Conservation (phyloP, 2,888 invertebrate species). For the Zhuqinia jingwanae region DNA sequence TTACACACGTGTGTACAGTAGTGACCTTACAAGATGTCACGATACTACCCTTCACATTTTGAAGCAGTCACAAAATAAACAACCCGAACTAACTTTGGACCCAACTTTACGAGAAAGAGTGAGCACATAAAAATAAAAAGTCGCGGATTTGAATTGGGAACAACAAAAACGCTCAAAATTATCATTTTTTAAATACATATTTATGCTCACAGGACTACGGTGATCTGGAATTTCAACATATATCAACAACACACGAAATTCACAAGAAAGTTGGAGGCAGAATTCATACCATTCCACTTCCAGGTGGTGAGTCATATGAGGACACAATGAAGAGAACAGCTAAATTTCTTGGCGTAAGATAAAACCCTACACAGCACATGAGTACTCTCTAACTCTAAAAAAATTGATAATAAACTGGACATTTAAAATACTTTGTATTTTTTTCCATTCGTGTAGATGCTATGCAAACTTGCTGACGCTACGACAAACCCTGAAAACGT, state of each 20-base stretch:
- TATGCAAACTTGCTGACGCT: conserved; percentile 71
- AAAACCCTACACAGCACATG: too few relatives aligned
- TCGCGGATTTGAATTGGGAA: too few relatives aligned
- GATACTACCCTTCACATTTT: conserved; percentile 74
- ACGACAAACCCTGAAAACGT: conserved; percentile 69
- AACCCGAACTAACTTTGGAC: conserved; percentile 68
- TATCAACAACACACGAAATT: conserved; percentile 39
- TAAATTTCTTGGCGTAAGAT: conserved; percentile 71
- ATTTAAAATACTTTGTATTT: too few relatives aligned
- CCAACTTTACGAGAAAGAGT: conserved; percentile 70
- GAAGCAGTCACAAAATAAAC: conserved; percentile 54
- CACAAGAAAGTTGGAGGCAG: conserved; percentile 54
- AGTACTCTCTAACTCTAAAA: conserved; percentile 17
- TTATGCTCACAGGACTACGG: conserved; percentile 76
- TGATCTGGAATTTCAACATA: conserved; percentile 73
- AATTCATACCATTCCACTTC: conserved; percentile 70
- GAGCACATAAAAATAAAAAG: too few relatives aligned
- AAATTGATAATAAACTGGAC: too few relatives aligned
- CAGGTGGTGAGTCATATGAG: conserved; percentile 73
- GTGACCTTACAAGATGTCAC: conserved; percentile 75
- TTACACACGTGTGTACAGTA: conserved; percentile 72
- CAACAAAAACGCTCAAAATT: neutral
- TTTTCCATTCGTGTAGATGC: conserved; percentile 64
- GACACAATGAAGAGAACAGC: conserved; percentile 65
- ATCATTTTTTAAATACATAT: too few relatives aligned